Conservation (phyloP, 1,140 invertebrate genomes). For the Diachasma alloeum region DNA sequence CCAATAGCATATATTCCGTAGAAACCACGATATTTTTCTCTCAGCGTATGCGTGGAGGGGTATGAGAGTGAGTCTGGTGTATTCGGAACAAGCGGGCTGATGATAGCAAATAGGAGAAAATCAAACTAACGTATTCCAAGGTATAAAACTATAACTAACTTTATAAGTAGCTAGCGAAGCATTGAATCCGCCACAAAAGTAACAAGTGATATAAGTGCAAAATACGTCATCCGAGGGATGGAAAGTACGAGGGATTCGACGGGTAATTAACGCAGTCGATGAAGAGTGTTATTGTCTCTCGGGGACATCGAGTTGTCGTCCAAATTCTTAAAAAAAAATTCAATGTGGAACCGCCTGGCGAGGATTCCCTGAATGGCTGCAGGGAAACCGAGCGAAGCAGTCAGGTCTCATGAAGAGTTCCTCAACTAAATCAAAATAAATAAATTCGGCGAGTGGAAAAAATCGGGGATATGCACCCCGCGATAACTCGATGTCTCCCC, state of each 20-base stretch:
- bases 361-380: slow-evolving; percentile 65
- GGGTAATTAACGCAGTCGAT: neutral
- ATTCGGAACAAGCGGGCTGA: neutral
- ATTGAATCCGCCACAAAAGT: neutral
- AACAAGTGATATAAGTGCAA: slow-evolving; percentile 3
- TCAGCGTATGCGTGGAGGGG: neutral
- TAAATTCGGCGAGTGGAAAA: neutral
- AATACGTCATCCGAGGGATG: neutral
- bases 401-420: slow-evolving; percentile 53
- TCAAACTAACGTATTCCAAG: neutral
- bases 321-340: neutral
- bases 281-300: neutral
- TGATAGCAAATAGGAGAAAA: neutral
- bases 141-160: neutral
- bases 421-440: slow-evolving; percentile 11
- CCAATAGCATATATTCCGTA: no score
- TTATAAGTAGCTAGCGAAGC: neutral
- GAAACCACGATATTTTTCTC: no score
- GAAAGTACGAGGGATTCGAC: neutral
- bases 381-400: slow-evolving; percentile 55
- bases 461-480: slow-evolving; percentile 1
- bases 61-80: neutral
- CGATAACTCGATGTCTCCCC: neutral
- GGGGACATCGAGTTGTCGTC: neutral
- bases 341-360: slow-evolving; percentile 47